Evolutionary conservation across 2,113 vertebrate genomes (phyloP).

Genomic region (Pyrgilauda ruficollis): DNA sequence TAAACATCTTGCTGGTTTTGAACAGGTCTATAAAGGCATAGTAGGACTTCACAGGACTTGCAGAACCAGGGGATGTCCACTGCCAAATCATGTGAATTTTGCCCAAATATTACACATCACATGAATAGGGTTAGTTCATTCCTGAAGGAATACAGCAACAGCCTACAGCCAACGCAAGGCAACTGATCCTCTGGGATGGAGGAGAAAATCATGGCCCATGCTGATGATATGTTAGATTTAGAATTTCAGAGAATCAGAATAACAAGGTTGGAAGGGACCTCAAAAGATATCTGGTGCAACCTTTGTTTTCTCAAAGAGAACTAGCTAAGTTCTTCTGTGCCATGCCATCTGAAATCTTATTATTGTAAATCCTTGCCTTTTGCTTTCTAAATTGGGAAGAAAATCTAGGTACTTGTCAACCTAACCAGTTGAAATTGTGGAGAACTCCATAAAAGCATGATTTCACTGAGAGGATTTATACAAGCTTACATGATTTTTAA

Average conservation of each 20-base stretch:
- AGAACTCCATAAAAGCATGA: constrained; percentile 1
- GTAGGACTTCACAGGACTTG: not conserved
- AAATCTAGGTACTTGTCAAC: not conserved
- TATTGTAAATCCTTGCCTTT: not conserved
- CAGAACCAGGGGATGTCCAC: not conserved
- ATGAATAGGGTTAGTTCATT: not conserved
- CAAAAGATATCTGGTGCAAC: accelerated
- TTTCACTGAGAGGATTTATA: not conserved
- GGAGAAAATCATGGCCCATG: not conserved
- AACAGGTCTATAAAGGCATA: not conserved
- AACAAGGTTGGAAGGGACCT: not conserved
- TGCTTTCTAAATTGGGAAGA: not conserved
- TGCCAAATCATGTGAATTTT: not conserved
- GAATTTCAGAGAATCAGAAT: not conserved
- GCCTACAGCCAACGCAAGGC: not conserved
- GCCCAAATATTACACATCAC: not conserved
- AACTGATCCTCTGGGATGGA: not conserved
- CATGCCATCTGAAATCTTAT: not conserved
- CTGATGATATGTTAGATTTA: not conserved
- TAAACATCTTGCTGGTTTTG: not conserved
- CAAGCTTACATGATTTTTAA: constrained; percentile 5
- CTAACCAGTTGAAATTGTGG: constrained; percentile 36
- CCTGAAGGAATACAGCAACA: not conserved
- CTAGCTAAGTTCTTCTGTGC: not conserved
- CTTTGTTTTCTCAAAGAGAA: not conserved